Evolutionary conservation across 2,797 vertebrate genomes (phyloP).

Genomic region (Acipenser oxyrinchus): DNA sequence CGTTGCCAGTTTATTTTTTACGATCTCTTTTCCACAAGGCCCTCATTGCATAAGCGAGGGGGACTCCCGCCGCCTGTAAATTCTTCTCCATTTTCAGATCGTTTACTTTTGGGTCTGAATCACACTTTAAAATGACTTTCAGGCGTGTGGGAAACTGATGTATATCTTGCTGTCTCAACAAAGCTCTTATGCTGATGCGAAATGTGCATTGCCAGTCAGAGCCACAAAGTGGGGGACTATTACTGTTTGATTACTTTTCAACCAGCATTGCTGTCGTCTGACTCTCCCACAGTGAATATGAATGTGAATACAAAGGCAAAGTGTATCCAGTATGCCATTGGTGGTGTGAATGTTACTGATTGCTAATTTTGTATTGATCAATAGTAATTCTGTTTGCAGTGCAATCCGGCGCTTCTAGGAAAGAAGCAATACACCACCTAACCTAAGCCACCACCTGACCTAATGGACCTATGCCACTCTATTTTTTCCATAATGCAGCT

Average conservation of each 20-base stretch:
- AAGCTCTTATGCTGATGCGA: conserved; percentile 14
- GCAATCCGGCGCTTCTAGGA: not conserved
- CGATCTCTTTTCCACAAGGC: too few relatives aligned
- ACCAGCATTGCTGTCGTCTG: not conserved
- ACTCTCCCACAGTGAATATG: not conserved
- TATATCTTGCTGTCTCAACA: conserved; percentile 6
- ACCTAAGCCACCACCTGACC: too few relatives aligned
- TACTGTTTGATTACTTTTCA: conserved; percentile 19
- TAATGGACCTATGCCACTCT: conserved; percentile 2
- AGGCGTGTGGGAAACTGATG: conserved; percentile 10
- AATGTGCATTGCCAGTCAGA: conserved; percentile 13
- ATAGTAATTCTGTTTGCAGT: conserved; percentile 29
- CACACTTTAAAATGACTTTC: conserved; percentile 16
- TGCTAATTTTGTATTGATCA: conserved; percentile 30
- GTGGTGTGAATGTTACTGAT: conserved; percentile 13
- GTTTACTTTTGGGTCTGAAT: conserved; percentile 12
- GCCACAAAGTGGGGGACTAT: conserved; percentile 14
- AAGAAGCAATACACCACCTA: conserved; percentile 19
- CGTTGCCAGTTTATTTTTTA: too few relatives aligned
- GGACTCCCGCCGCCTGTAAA: not conserved
- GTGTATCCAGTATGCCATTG: conserved; percentile 13
- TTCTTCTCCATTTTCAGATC: conserved; percentile 6
- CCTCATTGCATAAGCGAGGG: too few relatives aligned
- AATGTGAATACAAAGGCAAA: not conserved
- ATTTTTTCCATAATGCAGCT: conserved; percentile 8